These are phyloP conservation scores for Drosophila grimshawi DNA, from an alignment of 1,140 invertebrate species.

Conservation along the genomic window DNA sequence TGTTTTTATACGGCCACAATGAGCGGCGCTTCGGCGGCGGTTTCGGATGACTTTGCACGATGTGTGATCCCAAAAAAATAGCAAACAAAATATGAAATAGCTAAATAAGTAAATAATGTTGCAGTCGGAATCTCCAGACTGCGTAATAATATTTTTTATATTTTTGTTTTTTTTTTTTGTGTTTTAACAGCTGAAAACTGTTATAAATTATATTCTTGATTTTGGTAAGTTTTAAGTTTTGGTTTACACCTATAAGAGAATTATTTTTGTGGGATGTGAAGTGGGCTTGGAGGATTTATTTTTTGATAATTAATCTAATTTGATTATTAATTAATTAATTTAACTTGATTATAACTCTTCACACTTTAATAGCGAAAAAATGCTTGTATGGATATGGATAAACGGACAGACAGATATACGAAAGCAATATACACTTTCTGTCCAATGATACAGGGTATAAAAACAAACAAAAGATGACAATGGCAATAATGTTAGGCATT, in stretches of 20 bases:
- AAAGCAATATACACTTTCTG: not conserved
- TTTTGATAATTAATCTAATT: too few species aligned
- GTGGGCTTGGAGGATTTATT: too few species aligned
- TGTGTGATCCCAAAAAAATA: conserved; percentile 52
- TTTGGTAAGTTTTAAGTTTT: not conserved
- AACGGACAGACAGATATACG: not conserved
- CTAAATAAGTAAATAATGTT: conserved; percentile 53
- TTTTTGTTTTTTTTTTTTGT: not conserved
- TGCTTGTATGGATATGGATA: not conserved
- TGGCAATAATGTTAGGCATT: conserved; percentile 65
- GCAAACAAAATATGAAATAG: conserved; percentile 20
- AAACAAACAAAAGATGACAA: conserved; percentile 65
- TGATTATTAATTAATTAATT: too few species aligned
- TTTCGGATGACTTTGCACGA: conserved; percentile 80
- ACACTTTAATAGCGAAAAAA: too few species aligned
- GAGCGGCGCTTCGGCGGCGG: conserved; percentile 77
- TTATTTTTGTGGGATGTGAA: too few species aligned
- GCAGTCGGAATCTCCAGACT: not conserved
- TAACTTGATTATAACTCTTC: too few species aligned
- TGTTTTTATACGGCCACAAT: conserved; percentile 76
- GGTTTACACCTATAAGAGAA: too few species aligned
- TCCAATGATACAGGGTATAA: conserved; percentile 2
- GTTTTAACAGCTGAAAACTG: not conserved
- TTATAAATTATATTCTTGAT: not conserved
- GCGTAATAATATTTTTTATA: not conserved